Evolutionary conservation across 2,113 vertebrate species (phyloP), one percentile per base, ranked within the genome.

Genomic region (Passer montanus): DNA sequence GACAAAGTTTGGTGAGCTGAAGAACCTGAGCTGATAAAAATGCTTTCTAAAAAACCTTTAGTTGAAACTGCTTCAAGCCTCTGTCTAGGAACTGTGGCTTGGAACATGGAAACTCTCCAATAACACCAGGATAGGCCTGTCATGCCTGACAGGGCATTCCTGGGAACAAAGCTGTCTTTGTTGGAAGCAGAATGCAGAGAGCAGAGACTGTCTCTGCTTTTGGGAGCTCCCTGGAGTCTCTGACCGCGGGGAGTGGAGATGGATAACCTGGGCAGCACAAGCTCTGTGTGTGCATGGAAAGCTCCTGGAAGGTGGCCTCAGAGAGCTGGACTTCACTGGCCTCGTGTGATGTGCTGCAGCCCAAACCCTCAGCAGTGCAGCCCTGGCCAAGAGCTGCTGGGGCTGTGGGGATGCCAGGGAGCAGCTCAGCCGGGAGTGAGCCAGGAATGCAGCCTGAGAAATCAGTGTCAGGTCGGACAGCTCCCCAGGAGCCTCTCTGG

Each of bases 81-180:
- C 31, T 96, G 17, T 98, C 69, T 83, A 19, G 94, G 87, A 93
- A 74, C 94, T 96, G 84, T 55, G 87, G 18, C 86, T 93, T 82
- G 47, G 84, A 82, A 43, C 67, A 50, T 94, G 96, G 97, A 93
- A 86, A 6, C 63, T 96, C 82, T 95, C 66, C 90, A 92, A 91
- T 87, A 94, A 15, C 73, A 37, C 87, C 76, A 52, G 82, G 97
- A 94, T 28, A 90, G 93, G 97, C 67, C 79, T 15, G 35, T 15
- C 11, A 37, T 77, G 87, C 95, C 56, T 73, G 93, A 90, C 95
- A 78, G 90, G 88, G 94, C 77, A 16, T 92, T 96, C 84, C 94
- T 96, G 91, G 78, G 90, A 91, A 98, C 98, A 98, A 84, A 97
- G 96, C 70, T 87, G 94, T 73, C 94, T 97, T 97, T 98, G 98